These are phyloP conservation scores for Cavia aperea DNA, from an alignment of 2,113 vertebrate genomes.

Conservation along the genomic window DNA sequence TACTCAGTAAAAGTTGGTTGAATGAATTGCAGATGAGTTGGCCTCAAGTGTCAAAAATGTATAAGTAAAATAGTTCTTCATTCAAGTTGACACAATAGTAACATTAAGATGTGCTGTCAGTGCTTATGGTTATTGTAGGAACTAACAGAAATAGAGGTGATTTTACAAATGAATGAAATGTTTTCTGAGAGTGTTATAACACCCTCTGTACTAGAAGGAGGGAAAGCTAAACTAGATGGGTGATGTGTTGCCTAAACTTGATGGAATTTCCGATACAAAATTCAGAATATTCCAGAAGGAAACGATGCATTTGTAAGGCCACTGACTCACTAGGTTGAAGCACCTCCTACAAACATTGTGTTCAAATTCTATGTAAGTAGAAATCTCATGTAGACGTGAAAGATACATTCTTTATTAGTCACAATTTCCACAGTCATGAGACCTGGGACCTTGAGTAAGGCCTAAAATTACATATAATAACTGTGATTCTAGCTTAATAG, in stretches of 20 bases:
- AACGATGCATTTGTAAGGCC: neutral
- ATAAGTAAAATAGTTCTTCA: neutral
- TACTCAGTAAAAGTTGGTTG: neutral
- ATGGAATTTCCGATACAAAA: neutral
- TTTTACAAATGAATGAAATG: slow-evolving; percentile 2
- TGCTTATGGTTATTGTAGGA: neutral
- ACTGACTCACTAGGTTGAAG: neutral
- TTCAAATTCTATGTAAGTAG: neutral
- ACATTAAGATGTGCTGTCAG: neutral
- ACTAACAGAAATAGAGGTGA: neutral
- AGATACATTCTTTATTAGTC: neutral
- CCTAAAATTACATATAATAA: neutral
- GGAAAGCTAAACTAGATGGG: neutral
- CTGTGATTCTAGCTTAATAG: neutral
- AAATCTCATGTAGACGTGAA: neutral
- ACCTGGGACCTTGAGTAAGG: too few relatives aligned
- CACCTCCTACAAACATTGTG: neutral
- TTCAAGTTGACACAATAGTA: neutral
- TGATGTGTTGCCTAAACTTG: neutral
- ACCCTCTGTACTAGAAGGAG: neutral
- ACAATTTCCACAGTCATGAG: neutral
- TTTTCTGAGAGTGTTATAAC: neutral
- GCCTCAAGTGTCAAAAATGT: neutral
- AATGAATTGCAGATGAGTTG: neutral
- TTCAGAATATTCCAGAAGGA: neutral